Evolutionary conservation across 2,888 invertebrate genomes (phyloP), one percentile per base, ranked within the genome.

Genomic region (Pilophorus perplexus): DNA sequence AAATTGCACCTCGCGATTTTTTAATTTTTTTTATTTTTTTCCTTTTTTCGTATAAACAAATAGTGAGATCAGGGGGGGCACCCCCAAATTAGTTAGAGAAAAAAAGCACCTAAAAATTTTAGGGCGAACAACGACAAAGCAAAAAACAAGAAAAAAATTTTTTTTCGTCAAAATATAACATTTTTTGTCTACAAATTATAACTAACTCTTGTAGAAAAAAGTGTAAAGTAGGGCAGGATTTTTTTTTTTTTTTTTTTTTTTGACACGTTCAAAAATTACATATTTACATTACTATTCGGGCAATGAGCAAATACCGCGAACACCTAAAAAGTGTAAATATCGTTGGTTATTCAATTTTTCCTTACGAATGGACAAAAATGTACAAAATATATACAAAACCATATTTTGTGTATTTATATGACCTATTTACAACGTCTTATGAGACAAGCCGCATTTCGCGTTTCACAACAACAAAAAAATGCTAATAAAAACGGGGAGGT

Each of bases 181-280:
- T 33, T 38, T 54, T 64, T 64, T 38, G 25, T 57, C 65, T 69
- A 68, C 55, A 69, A 68, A 69, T 66, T 67, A 66, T 23, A 52
- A 64, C 68, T 69, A 69, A 60, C 64, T 64, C 50, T 65, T 71
- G 70, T 71, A 72, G 69, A 71, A 64, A 71, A 72, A 72, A 71
- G 72, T 72, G 72, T 70, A 72, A 71, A 72, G 71, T 70, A 70
- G 72, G 72, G 72, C 72, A 71, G 72, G 72, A 71, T 70, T 70
- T 67, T 60, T 65, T 70, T 70, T 67, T 60, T 65, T 70, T 70
- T 67, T 60, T 65, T 6, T 33, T 33, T 33, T 6, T 64, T 62
- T 69, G 60, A 59, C 67, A 67, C 67, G 38, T 40, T 60, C 60
- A 67, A 57, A 54, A 25, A 40, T 66, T 69, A 71, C 67, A 67